These are phyloP conservation scores for Perithous albicinctus DNA, from an alignment of 2,888 invertebrate species.

Conservation along the genomic window DNA sequence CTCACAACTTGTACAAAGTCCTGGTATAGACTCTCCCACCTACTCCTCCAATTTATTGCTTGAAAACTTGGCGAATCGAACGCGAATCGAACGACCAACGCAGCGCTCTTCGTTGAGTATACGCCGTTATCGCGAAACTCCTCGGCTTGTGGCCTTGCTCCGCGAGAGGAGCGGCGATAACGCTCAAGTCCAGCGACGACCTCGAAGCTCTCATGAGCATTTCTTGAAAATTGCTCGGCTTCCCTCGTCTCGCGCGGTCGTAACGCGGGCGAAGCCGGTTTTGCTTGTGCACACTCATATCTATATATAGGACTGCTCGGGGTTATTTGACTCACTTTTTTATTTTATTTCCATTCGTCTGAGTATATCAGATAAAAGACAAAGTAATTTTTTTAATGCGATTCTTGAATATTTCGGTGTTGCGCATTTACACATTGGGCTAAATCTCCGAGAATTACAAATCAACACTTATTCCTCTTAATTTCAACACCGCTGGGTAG, in stretches of 20 bases:
- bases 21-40: not conserved
- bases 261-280: constrained; percentile 24
- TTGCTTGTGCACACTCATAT: constrained; percentile 1
- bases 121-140: constrained; percentile 54
- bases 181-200: constrained; percentile 42
- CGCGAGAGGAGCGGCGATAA: constrained; percentile 59
- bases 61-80: constrained; percentile 45
- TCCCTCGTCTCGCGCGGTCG: constrained; percentile 18
- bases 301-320: too few relatives aligned
- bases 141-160: constrained; percentile 53
- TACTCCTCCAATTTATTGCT: constrained; percentile 39
- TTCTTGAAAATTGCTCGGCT: constrained; percentile 40
- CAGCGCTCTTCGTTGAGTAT: constrained; percentile 8
- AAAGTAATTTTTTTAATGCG: too few relatives aligned
- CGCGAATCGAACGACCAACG: constrained; percentile 17
- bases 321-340: too few relatives aligned
- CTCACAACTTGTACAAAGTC: not conserved
- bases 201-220: constrained; percentile 24
- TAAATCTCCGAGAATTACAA: too few relatives aligned
- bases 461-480: too few relatives aligned
- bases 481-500: too few relatives aligned
- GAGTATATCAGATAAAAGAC: too few relatives aligned
- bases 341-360: too few relatives aligned
- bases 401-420: too few relatives aligned
- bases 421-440: too few relatives aligned